Conservation (phyloP, 2,888 invertebrate genomes). For the Pristionchus mayeri region DNA sequence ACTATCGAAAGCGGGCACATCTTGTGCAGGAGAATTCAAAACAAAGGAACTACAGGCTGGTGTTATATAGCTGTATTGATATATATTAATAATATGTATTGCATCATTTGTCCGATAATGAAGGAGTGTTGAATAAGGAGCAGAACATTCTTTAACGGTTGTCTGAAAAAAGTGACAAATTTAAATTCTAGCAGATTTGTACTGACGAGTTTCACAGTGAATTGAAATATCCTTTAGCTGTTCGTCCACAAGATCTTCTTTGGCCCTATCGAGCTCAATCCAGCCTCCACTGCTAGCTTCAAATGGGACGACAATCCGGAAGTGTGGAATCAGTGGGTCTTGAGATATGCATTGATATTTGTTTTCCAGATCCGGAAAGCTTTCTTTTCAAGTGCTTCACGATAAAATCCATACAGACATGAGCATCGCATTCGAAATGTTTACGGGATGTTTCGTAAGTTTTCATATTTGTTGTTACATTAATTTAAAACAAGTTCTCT, state of each 20-base stretch:
- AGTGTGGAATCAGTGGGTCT: not conserved
- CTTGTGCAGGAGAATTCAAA: not conserved
- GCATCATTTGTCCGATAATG: no score
- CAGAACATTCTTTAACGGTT: no score
- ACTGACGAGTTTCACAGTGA: no score
- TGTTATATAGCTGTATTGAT: no score
- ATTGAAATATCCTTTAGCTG: constrained; percentile 23
- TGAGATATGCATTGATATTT: not conserved
- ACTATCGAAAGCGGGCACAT: not conserved
- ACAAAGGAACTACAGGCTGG: not conserved
- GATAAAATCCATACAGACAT: not conserved
- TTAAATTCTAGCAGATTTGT: no score
- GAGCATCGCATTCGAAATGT: not conserved
- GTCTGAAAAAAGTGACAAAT: not conserved
- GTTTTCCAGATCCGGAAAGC: not conserved
- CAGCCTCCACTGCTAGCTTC: not conserved
- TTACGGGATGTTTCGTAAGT: constrained; percentile 21
- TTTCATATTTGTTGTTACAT: not conserved
- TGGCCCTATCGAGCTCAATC: constrained; percentile 30
- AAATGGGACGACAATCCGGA: constrained; percentile 4
- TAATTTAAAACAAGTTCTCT: no score
- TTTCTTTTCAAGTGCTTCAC: not conserved
- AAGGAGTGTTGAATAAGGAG: no score
- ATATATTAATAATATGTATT: no score
- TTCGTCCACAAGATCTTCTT: constrained; percentile 29